phyloP scores from a whole-genome alignment of 1,140 invertebrate genomes.

The Drosophila persimilis region DNA sequence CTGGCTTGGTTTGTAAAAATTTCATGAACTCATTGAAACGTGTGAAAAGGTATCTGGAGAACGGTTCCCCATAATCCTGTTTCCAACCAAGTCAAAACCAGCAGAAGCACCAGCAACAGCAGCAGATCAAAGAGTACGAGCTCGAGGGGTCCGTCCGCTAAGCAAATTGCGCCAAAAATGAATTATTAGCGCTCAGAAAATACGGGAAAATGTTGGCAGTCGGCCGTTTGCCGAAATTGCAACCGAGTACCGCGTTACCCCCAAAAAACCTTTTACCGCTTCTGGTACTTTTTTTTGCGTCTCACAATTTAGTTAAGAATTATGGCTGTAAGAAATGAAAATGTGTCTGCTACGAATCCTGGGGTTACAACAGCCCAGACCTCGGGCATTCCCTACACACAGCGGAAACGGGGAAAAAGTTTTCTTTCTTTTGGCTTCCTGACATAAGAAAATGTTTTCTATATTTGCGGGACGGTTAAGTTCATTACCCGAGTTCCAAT shows the following conservation, averaged over 20 bases:
- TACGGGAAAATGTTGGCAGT: slow-evolving; percentile 60
- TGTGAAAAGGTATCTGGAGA: slow-evolving; percentile 62
- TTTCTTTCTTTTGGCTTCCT: slow-evolving; percentile 3
- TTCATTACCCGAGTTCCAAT: slow-evolving; percentile 31
- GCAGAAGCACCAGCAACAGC: slow-evolving; percentile 19
- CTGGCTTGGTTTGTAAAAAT: slow-evolving; percentile 62
- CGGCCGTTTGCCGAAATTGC: slow-evolving; percentile 67
- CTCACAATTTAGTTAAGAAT: slow-evolving; percentile 65
- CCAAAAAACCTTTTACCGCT: slow-evolving; percentile 36
- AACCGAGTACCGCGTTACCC: slow-evolving; percentile 25
- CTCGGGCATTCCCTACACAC: slow-evolving; percentile 35
- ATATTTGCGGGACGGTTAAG: slow-evolving; percentile 35
- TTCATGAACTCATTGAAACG: slow-evolving; percentile 73
- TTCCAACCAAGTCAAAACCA: slow-evolving; percentile 40
- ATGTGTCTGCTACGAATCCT: slow-evolving; percentile 47
- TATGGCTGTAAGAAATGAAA: slow-evolving; percentile 70
- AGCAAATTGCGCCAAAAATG: slow-evolving; percentile 77
- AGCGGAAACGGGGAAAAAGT: slow-evolving; percentile 40
- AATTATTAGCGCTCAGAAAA: slow-evolving; percentile 74
- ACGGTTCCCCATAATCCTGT: slow-evolving; percentile 60
- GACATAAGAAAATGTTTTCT: slow-evolving; percentile 25
- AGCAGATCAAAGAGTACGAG: slow-evolving; percentile 29
- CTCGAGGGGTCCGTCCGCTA: slow-evolving; percentile 30
- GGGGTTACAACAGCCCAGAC: slow-evolving; percentile 36
- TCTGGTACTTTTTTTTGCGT: slow-evolving; percentile 11